Evolutionary conservation across 2,113 vertebrate species (phyloP).

Genomic region (Sylvilagus bachmani): DNA sequence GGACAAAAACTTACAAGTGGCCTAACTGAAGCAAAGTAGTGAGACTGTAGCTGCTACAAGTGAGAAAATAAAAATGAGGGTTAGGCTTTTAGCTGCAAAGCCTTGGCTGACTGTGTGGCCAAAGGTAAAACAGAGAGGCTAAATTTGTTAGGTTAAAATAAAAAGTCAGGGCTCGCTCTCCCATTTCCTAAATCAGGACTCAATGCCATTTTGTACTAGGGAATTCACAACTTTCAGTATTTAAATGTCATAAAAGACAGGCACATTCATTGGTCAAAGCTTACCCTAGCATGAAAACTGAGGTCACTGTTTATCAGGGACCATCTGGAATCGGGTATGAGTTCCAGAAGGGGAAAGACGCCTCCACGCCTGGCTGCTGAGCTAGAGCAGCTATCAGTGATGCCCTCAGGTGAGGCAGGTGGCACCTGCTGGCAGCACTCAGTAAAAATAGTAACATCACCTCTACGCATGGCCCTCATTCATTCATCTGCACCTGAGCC

Average conservation of each 20-base stretch:
- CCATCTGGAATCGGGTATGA: slow-evolving; percentile 27
- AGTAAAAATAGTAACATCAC: slow-evolving; percentile 57
- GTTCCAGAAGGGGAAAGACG: not conserved
- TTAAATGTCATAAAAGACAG: slow-evolving; percentile 13
- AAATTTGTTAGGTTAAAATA: not conserved
- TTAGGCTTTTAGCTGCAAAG: not conserved
- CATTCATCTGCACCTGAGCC: not conserved
- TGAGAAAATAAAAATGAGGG: not conserved
- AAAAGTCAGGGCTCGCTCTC: not conserved
- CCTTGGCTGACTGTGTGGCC: not conserved
- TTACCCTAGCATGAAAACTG: not conserved
- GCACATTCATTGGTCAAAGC: not conserved
- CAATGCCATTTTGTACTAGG: not conserved
- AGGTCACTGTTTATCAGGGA: not conserved
- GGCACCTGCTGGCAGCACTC: slow-evolving; percentile 7
- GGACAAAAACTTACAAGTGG: not conserved
- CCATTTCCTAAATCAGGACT: not conserved
- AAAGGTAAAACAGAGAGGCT: not conserved
- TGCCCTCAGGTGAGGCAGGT: slow-evolving; percentile 33
- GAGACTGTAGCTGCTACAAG: not conserved
- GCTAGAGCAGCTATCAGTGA: not conserved
- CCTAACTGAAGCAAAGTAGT: not conserved
- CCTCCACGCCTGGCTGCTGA: not conserved
- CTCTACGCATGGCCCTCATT: not conserved
- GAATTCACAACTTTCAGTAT: not conserved